phyloP scores from a whole-genome alignment of 2,113 vertebrate genomes.

The Hiodon alosoides region DNA sequence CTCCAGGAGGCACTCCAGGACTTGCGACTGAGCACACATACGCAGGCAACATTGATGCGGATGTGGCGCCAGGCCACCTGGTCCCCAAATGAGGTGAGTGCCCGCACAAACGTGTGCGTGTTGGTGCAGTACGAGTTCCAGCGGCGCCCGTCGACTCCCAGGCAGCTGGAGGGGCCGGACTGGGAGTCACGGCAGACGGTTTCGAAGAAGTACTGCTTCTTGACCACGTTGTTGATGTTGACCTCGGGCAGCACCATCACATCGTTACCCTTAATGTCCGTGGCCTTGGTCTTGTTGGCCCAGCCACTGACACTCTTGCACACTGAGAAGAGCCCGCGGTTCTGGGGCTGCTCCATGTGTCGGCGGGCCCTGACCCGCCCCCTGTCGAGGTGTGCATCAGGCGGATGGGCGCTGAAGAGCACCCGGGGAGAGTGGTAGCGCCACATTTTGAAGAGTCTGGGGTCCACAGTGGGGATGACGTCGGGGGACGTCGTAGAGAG shows the following conservation, averaged over 20 bases:
- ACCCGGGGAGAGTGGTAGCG: slow-evolving; percentile 81
- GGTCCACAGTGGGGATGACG: slow-evolving; percentile 75
- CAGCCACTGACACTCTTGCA: slow-evolving; percentile 90
- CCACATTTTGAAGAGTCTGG: slow-evolving; percentile 77
- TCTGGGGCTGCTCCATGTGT: background rate
- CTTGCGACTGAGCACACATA: slow-evolving; percentile 94
- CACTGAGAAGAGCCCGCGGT: slow-evolving; percentile 77
- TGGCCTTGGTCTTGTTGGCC: slow-evolving; percentile 92
- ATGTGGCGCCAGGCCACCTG: slow-evolving; percentile 92
- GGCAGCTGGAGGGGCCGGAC: slow-evolving; percentile 72
- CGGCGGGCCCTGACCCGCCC: slow-evolving; percentile 64
- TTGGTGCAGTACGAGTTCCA: slow-evolving; percentile 98
- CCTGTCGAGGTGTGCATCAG: slow-evolving; percentile 59
- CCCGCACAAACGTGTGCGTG: slow-evolving; percentile 91
- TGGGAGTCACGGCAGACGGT: slow-evolving; percentile 79
- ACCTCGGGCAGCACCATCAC: slow-evolving; percentile 88
- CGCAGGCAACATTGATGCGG: slow-evolving; percentile 90
- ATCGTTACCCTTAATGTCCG: slow-evolving; percentile 91
- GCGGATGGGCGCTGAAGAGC: slow-evolving; percentile 83
- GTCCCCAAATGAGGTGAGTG: slow-evolving; percentile 84
- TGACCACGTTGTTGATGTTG: slow-evolving; percentile 86
- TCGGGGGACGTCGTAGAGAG: background rate
- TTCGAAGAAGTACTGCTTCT: slow-evolving; percentile 98
- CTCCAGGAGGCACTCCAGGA: too few relatives aligned
- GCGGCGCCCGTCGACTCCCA: slow-evolving; percentile 87